Evolutionary conservation across 2,113 vertebrate species (phyloP).

Genomic region (Galemys pyrenaicus): DNA sequence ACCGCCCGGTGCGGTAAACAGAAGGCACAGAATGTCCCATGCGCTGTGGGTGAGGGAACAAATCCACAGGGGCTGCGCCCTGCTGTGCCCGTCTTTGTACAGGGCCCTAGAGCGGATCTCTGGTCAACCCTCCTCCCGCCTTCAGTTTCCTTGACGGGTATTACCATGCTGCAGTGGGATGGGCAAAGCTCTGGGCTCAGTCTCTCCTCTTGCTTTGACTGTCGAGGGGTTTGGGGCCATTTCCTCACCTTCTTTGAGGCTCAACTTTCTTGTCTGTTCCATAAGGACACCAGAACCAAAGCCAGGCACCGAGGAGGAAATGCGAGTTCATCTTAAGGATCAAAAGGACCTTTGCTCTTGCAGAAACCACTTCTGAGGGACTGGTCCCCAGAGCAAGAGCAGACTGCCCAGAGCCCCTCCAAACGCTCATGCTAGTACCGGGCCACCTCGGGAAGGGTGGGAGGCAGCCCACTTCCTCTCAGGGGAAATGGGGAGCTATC

Average conservation of each 20-base stretch:
- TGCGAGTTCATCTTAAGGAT: background rate
- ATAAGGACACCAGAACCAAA: background rate
- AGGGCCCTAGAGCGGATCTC: background rate
- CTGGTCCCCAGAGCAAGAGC: background rate
- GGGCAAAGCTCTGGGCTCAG: background rate
- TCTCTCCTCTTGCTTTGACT: background rate
- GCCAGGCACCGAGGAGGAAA: background rate
- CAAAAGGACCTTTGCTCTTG: background rate
- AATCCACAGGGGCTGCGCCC: background rate
- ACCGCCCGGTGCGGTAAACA: background rate
- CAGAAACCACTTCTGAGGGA: background rate
- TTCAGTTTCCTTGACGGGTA: background rate
- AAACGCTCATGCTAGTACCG: background rate
- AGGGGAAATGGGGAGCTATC: background rate
- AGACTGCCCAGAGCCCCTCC: background rate
- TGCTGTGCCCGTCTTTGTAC: background rate
- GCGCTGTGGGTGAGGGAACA: background rate
- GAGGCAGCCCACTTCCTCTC: background rate
- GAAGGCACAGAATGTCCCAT: background rate
- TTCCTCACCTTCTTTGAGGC: background rate
- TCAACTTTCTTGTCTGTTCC: background rate
- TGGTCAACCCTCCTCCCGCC: background rate
- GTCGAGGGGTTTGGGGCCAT: background rate
- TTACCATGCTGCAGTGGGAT: background rate
- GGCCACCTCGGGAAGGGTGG: background rate